phyloP scores from a whole-genome alignment of 92 coral and sea anemone species.

The Palythoa grandis region DNA sequence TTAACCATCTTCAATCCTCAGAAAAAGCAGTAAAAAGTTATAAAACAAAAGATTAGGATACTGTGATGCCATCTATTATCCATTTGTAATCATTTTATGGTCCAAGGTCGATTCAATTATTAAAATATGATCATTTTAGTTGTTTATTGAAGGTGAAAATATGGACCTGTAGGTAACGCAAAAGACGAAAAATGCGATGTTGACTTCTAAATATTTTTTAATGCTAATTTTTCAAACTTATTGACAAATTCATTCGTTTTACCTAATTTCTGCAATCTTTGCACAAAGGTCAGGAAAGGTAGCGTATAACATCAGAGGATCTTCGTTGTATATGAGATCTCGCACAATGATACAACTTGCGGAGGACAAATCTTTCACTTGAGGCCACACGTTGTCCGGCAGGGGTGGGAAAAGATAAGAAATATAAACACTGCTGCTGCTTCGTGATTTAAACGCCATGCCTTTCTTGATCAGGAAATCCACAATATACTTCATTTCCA shows the following conservation, averaged over 20 bases:
- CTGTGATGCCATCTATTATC: no score
- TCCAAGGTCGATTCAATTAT: no score
- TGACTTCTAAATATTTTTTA: not conserved
- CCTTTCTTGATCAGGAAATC: not conserved
- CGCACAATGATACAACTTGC: not conserved
- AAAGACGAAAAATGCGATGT: no score
- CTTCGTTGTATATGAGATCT: conserved; percentile 19
- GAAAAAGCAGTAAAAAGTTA: no score
- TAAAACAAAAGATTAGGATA: no score
- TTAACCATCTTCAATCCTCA: no score
- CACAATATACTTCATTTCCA: not conserved
- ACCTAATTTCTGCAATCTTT: conserved; percentile 18
- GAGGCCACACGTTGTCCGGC: conserved; percentile 8
- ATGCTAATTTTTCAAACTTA: not conserved
- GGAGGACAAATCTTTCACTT: not conserved
- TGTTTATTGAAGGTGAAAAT: no score
- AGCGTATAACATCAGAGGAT: not conserved
- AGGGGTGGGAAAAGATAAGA: conserved; percentile 7
- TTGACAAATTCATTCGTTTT: not conserved
- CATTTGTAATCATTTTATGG: no score
- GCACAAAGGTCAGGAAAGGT: conserved; percentile 18
- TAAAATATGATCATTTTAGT: no score
- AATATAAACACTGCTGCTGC: not conserved
- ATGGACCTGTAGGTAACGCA: not conserved
- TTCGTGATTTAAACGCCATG: conserved; percentile 1